Evolutionary conservation across 1,140 invertebrate species (phyloP).

Genomic region (Caerostris darwini): DNA sequence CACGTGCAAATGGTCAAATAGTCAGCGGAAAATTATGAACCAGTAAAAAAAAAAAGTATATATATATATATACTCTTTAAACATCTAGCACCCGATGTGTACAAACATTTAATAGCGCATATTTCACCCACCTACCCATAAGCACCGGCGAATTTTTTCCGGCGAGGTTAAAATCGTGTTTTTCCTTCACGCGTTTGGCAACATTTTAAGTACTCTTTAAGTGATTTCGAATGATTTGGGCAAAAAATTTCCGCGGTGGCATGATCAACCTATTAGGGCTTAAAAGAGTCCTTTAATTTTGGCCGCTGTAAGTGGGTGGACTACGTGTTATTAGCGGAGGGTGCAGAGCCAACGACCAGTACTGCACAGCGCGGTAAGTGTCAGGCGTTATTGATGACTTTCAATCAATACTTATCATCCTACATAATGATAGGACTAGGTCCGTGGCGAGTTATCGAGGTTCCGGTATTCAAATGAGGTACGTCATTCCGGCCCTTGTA

Average conservation of each 20-base stretch:
- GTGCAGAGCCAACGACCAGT: conserved; percentile 65
- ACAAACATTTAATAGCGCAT: conserved; percentile 68
- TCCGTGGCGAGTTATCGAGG: conserved; percentile 31
- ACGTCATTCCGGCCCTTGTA: not conserved
- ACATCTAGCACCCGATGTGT: conserved; percentile 33
- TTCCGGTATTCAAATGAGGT: conserved; percentile 75
- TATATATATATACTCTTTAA: not conserved
- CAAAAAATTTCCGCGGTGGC: conserved; percentile 59
- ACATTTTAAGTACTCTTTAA: conserved; percentile 64
- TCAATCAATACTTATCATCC: conserved; percentile 72
- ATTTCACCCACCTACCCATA: conserved; percentile 21
- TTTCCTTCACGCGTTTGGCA: conserved; percentile 57
- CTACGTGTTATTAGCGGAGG: conserved; percentile 57
- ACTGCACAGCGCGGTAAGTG: conserved; percentile 49
- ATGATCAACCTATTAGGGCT: conserved; percentile 67
- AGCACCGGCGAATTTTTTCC: conserved; percentile 44
- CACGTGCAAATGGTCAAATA: conserved; percentile 71
- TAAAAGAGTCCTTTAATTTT: conserved; percentile 35
- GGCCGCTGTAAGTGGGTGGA: conserved; percentile 63
- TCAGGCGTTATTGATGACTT: conserved; percentile 73
- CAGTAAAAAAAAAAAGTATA: not conserved
- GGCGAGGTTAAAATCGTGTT: conserved; percentile 70
- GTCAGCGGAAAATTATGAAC: not conserved
- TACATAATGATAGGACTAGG: conserved; percentile 61
- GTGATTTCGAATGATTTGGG: conserved; percentile 74